A percentile compares a stretch with the other conserved stretches of the same genome.
Evolutionary conservation across 1,140 invertebrate genomes (phyloP).

Genomic region (Rhagoletis zephyria): DNA sequence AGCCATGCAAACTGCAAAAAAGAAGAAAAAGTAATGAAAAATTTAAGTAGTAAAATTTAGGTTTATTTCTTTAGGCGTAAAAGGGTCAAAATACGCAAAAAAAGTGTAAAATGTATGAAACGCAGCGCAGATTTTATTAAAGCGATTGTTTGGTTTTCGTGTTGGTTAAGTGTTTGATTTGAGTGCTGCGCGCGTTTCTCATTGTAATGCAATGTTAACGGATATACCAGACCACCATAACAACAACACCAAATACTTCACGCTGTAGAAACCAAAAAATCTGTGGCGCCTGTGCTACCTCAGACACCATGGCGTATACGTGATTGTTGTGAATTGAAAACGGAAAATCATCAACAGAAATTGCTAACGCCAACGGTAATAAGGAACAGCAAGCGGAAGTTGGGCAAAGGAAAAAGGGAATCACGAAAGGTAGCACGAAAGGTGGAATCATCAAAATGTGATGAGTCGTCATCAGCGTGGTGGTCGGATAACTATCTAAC

Average conservation of each 20-base stretch:
- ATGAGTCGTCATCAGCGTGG: neutral
- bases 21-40: neutral
- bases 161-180: constrained; percentile 8
- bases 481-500: neutral
- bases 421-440: neutral
- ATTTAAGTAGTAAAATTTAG: no score
- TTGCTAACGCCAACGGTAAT: neutral
- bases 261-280: neutral
- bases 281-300: neutral
- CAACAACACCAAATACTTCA: neutral
- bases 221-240: neutral
- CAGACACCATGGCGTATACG: neutral
- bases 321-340: constrained; percentile 7
- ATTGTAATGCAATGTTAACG: neutral
- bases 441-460: neutral
- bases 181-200: neutral
- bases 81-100: neutral
- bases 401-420: neutral
- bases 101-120: neutral
- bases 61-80: neutral
- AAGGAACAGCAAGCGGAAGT: neutral
- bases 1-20: constrained; percentile 80
- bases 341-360: constrained; percentile 27
- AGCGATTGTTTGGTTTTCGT: neutral
- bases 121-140: neutral